Conservation (phyloP, 2,113 vertebrate species). For the Sitta europaea region DNA sequence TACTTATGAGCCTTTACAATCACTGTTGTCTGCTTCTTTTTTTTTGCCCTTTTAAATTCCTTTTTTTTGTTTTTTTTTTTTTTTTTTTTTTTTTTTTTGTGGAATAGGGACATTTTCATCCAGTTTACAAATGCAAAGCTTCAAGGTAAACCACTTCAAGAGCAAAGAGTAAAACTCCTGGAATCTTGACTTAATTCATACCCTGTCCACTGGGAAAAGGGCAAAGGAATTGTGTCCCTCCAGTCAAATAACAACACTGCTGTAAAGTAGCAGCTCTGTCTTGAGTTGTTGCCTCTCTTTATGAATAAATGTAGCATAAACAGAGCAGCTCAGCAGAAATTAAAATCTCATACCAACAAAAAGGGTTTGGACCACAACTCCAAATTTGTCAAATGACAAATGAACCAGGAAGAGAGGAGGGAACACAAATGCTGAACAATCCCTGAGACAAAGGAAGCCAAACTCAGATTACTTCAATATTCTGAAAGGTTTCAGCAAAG, state of each 20-base stretch:
- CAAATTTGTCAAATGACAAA: neutral
- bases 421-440: neutral
- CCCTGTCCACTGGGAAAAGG: neutral
- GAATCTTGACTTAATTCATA: neutral
- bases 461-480: neutral
- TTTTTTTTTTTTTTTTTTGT: neutral
- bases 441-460: neutral
- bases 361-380: neutral
- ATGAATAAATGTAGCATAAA: neutral
- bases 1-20: neutral
- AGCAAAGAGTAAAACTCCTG: neutral
- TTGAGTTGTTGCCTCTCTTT: neutral
- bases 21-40: neutral
- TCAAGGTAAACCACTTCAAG: neutral
- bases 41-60: too few species aligned
- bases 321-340: neutral
- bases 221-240: neutral
- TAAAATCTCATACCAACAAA: neutral
- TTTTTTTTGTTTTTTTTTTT: too few species aligned
- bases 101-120: neutral
- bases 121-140: neutral
- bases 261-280: neutral
- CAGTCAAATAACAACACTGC: neutral
- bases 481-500: conserved; percentile 39
- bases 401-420: neutral